Evolutionary conservation across 2,113 vertebrate species (phyloP).

Genomic region (Lucifuga dentata): DNA sequence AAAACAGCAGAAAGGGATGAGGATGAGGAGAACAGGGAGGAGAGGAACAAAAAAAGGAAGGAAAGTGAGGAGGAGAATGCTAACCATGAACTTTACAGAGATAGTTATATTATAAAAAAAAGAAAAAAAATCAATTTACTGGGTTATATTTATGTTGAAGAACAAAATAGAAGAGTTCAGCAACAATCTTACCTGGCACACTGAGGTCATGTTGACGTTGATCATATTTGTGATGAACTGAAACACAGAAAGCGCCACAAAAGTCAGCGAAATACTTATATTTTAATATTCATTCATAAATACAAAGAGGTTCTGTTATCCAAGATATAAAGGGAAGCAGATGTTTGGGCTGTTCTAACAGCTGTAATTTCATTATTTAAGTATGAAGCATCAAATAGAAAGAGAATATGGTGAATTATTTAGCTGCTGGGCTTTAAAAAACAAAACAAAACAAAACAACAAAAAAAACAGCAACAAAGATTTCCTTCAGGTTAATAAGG

Average conservation of each 20-base stretch:
- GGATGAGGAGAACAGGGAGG: neutral
- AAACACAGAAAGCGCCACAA: slow-evolving; percentile 63
- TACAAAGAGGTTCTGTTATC: neutral
- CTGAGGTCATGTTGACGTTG: slow-evolving; percentile 89
- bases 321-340: neutral
- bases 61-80: neutral
- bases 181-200: slow-evolving; percentile 88
- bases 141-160: no score
- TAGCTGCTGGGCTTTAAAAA: no score
- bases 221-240: slow-evolving; percentile 89
- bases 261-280: slow-evolving; percentile 1
- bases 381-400: neutral
- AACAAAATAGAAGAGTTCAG: neutral
- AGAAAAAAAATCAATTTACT: no score
- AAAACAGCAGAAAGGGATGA: slow-evolving; percentile 51
- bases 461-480: no score
- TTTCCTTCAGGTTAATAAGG: no score
- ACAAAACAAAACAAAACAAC: neutral
- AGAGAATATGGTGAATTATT: no score
- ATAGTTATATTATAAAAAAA: no score
- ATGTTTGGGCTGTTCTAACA: neutral
- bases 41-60: neutral
- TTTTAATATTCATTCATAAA: neutral
- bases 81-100: neutral
- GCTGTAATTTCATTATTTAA: no score